phyloP scores from a whole-genome alignment of 2,113 vertebrate genomes.

The Tonatia bakeri region DNA sequence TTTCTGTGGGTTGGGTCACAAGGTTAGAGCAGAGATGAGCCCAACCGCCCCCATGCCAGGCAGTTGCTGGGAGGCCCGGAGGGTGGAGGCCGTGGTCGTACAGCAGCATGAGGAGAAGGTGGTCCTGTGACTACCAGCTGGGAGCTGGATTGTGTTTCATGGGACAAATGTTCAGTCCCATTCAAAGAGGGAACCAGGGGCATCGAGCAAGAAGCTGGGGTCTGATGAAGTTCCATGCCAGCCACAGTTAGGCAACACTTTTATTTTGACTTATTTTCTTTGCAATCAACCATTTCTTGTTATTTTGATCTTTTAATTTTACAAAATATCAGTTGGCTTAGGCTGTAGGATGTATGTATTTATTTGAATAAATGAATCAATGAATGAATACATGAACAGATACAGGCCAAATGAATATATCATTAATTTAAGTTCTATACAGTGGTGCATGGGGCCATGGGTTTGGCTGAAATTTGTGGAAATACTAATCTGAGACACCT shows the following conservation, averaged over 20 bases:
- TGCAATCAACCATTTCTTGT: neutral
- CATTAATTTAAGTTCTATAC: neutral
- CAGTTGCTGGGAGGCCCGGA: accelerated
- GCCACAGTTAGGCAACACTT: neutral
- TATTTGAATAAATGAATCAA: too few relatives aligned
- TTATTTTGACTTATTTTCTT: neutral
- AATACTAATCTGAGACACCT: neutral
- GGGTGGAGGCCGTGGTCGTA: accelerated
- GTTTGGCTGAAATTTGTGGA: neutral
- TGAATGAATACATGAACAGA: too few relatives aligned
- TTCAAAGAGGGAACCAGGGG: neutral
- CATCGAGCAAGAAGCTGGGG: neutral
- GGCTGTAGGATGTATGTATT: neutral
- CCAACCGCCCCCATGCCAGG: neutral
- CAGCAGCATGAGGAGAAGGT: neutral
- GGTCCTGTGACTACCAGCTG: neutral
- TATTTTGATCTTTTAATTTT: neutral
- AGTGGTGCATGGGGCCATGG: neutral
- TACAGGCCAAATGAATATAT: too few relatives aligned
- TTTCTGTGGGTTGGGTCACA: neutral
- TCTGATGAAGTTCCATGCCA: neutral
- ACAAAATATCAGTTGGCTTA: neutral
- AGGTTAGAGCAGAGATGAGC: neutral
- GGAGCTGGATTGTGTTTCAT: neutral
- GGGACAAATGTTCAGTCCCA: neutral